phyloP scores from a whole-genome alignment of 1,140 invertebrate genomes.

The Philopotamus ludificatus region DNA sequence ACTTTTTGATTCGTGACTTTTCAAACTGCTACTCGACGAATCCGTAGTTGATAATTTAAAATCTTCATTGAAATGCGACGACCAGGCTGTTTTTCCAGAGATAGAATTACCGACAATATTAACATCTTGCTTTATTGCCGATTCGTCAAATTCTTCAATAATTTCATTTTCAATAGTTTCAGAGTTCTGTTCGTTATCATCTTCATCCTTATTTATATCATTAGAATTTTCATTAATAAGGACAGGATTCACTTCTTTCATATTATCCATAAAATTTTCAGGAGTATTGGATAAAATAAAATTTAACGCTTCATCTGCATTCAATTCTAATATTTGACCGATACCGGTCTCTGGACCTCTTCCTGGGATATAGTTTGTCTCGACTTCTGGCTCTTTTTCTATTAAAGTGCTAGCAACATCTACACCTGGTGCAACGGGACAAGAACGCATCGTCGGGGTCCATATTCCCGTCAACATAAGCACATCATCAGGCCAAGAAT shows the following conservation, averaged over 20 bases:
- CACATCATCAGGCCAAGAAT: constrained; percentile 85
- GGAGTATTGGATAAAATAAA: constrained; percentile 59
- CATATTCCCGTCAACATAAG: constrained; percentile 81
- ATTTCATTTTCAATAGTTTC: background rate
- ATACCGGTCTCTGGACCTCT: constrained; percentile 47
- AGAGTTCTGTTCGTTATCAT: background rate
- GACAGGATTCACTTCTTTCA: background rate
- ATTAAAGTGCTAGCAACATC: constrained; percentile 71
- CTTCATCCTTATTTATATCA: background rate
- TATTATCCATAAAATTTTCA: constrained; percentile 21
- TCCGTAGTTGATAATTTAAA: constrained; percentile 8
- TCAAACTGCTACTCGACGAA: constrained; percentile 21
- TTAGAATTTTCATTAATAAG: background rate
- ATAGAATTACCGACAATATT: constrained; percentile 32
- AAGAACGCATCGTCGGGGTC: constrained; percentile 72
- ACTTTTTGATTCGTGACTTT: constrained; percentile 51
- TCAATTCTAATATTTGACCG: constrained; percentile 54
- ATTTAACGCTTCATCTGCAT: constrained; percentile 66
- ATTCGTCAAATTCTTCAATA: background rate
- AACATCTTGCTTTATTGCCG: constrained; percentile 1
- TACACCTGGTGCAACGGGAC: constrained; percentile 63
- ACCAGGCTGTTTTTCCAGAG: constrained; percentile 36
- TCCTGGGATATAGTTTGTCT: constrained; percentile 50
- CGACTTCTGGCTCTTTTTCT: constrained; percentile 52
- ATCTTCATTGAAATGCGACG: constrained; percentile 31